A percentile compares a stretch with the other conserved stretches of the same genome.
Conservation (phyloP, 2,113 vertebrate genomes). For the Burhinus oedicnemus region DNA sequence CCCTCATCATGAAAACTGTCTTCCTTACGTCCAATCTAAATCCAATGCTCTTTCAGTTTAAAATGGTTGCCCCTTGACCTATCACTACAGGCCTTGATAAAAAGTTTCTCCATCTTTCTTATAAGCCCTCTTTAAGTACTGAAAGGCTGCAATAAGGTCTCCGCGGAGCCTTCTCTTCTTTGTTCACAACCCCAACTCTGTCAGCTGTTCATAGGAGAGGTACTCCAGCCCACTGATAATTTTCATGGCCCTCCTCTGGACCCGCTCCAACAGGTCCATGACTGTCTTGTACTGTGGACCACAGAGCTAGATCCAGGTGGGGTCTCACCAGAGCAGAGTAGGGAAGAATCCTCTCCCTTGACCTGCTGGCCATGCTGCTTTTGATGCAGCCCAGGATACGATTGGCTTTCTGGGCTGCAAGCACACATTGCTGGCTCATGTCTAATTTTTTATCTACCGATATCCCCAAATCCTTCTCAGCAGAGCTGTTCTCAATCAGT, state of each 20-base stretch:
- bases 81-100: background rate
- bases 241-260: background rate
- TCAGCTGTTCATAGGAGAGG: background rate
- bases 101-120: background rate
- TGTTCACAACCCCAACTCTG: background rate
- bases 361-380: background rate
- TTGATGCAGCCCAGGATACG: background rate
- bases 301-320: background rate
- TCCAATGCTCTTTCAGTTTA: background rate
- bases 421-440: accelerated
- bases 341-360: background rate
- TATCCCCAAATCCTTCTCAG: background rate
- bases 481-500: background rate
- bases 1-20: background rate
- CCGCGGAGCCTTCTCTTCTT: background rate
- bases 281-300: background rate
- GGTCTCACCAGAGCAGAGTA: background rate
- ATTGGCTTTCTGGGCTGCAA: background rate
- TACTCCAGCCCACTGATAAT: background rate
- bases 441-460: background rate
- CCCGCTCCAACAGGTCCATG: background rate
- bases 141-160: background rate
- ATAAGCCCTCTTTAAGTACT: background rate
- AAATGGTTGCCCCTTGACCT: background rate
- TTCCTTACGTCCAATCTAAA: background rate